A percentile compares a stretch with the other conserved stretches of the same genome.
Evolutionary conservation across 2,888 invertebrate genomes (phyloP).

Genomic region (Gasteruption jaculator): DNA sequence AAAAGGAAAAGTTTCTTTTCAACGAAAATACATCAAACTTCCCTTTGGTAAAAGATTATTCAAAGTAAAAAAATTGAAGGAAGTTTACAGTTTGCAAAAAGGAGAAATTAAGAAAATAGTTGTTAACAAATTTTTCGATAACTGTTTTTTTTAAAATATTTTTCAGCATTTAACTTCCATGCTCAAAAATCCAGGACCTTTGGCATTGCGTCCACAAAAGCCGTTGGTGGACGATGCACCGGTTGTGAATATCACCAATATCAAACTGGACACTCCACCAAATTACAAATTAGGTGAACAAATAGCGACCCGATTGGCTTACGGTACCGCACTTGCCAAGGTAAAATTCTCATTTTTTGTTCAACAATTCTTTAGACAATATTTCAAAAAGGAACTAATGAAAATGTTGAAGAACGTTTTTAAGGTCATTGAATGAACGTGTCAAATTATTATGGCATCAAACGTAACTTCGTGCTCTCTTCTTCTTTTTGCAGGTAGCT

Average conservation of each 20-base stretch:
- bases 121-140: conserved; percentile 1
- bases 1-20: no score
- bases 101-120: background rate
- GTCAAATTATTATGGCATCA: no score
- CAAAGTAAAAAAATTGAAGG: no score
- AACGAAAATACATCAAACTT: no score
- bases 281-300: conserved; percentile 72
- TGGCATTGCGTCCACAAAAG: conserved; percentile 60
- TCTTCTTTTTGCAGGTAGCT: conserved; percentile 46
- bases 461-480: no score
- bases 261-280: conserved; percentile 76
- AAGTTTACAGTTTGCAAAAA: no score
- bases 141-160: background rate
- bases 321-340: conserved; percentile 91
- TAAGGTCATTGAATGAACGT: no score
- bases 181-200: conserved; percentile 65
- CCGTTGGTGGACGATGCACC: conserved; percentile 69
- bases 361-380: no score
- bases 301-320: conserved; percentile 89
- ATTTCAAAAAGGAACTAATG: no score
- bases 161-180: conserved; percentile 61
- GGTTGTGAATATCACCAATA: conserved; percentile 66
- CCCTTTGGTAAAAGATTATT: no score
- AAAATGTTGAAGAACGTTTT: no score
- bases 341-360: conserved; percentile 56